Conservation (phyloP, 2,888 invertebrate genomes). For the Thysanoteuthis rhombus region DNA sequence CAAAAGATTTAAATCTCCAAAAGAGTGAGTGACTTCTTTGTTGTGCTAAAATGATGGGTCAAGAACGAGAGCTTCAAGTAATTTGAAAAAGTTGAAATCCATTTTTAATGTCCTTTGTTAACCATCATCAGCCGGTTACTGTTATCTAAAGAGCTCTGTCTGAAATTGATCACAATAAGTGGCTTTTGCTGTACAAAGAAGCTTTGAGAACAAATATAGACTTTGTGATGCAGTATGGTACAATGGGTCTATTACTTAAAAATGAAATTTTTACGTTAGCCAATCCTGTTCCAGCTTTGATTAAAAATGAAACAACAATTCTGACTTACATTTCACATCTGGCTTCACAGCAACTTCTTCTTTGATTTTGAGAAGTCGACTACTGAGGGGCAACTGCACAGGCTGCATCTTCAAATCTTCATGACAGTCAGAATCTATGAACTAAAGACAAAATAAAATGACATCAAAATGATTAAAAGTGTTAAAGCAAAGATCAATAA, state of each 20-base stretch:
- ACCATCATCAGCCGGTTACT: too few relatives aligned
- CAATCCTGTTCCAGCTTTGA: background rate
- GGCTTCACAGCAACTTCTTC: background rate
- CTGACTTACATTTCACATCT: background rate
- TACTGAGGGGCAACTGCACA: constrained; percentile 46
- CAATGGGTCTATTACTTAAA: background rate
- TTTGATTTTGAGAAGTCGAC: constrained; percentile 32
- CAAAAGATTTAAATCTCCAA: too few relatives aligned
- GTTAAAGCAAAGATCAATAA: too few relatives aligned
- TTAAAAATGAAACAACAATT: background rate
- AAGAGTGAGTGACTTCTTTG: too few relatives aligned
- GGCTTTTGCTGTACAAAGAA: too few relatives aligned
- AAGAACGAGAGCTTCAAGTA: too few relatives aligned
- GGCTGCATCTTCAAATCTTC: constrained; percentile 42
- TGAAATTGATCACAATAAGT: too few relatives aligned
- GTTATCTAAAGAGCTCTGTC: too few relatives aligned
- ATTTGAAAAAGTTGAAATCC: too few relatives aligned
- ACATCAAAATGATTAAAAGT: background rate
- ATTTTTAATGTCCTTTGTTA: too few relatives aligned
- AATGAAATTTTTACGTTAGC: background rate
- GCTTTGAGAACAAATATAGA: too few relatives aligned
- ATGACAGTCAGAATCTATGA: constrained; percentile 40
- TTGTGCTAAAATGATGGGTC: too few relatives aligned
- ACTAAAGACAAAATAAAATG: constrained; percentile 36
- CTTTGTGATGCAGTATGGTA: background rate